Conservation (phyloP, 2,797 vertebrate genomes). For the Prionace glauca region DNA sequence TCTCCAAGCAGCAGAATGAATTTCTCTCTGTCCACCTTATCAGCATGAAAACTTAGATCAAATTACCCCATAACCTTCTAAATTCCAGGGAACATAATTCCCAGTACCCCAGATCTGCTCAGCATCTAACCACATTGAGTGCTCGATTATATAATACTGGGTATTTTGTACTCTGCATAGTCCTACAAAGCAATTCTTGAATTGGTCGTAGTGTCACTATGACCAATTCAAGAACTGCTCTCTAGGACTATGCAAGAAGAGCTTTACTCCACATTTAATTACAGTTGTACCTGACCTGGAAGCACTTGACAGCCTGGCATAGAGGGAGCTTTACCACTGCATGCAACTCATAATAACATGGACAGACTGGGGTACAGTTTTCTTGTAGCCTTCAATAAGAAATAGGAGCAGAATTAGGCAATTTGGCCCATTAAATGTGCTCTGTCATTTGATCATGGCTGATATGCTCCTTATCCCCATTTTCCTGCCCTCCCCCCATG, state of each 20-base stretch:
- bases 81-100: not conserved
- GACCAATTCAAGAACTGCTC: not conserved
- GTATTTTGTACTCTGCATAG: not conserved
- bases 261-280: not conserved
- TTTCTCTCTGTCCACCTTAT: no score
- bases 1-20: no score
- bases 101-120: not conserved
- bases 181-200: no score
- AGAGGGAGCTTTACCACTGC: not conserved
- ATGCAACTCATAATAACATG: not conserved
- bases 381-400: not conserved
- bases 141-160: not conserved
- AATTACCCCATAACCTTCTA: no score
- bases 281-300: not conserved
- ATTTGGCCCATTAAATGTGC: no score
- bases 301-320: not conserved
- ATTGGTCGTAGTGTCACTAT: not conserved
- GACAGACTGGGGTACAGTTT: not conserved
- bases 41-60: no score
- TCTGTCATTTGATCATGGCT: no score
- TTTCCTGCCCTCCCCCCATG: no score
- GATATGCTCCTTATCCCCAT: no score
- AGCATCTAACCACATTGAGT: not conserved
- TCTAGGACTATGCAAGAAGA: not conserved
- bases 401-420: no score